Evolutionary conservation across 2,888 invertebrate genomes (phyloP), one percentile per base, ranked within the genome.

Genomic region (Metacarcinus magister): DNA sequence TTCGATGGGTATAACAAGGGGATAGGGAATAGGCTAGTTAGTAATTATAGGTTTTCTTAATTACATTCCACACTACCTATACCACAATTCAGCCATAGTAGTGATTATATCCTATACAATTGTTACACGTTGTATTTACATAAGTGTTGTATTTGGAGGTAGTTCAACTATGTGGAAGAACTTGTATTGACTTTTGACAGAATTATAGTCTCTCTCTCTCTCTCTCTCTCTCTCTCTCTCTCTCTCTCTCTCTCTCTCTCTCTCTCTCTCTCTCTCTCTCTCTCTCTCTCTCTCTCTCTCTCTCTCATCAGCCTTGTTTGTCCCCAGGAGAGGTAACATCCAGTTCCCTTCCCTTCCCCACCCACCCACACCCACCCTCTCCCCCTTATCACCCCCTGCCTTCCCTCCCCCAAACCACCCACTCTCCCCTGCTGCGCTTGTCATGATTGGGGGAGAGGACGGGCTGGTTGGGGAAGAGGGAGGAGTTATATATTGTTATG

Each of bases 261-360:
- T 82, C 82, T 82, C 32, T 82, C 60, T 67, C 60, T 67, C 60
- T 67, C 60, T 67, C 60, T 67, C 60, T 67, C 60, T 67, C 60
- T 67, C 60, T 67, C 60, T 67, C 60, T 67, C 60, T 67, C 60
- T 67, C 60, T 67, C 60, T 67, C 60, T 67, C 19, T 19, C 60
- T 19, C 13, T 67, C 19, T 19, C 13, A 23, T 19, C 60, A 67
- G 13, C 60, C 23, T 67, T 19, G 13, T 67, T 10, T 48, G 7
- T 67, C 60, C 19, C 4, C 60, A 54, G 54, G 0, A 54, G 54
- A 54, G 16, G 19, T 23, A 67, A 4, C 23, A 13, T 23, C 23
- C 60, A 67, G 23, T n/a, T 13, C 82, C n/a, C 32, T 28, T 82
- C 82, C 8, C 28, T 82, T 28, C 28, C 28, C 28, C 28, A 5